A percentile compares a stretch with the other conserved stretches of the same genome.
Evolutionary conservation across 2,888 invertebrate species (phyloP).

Genomic region (Polia nebulosa): DNA sequence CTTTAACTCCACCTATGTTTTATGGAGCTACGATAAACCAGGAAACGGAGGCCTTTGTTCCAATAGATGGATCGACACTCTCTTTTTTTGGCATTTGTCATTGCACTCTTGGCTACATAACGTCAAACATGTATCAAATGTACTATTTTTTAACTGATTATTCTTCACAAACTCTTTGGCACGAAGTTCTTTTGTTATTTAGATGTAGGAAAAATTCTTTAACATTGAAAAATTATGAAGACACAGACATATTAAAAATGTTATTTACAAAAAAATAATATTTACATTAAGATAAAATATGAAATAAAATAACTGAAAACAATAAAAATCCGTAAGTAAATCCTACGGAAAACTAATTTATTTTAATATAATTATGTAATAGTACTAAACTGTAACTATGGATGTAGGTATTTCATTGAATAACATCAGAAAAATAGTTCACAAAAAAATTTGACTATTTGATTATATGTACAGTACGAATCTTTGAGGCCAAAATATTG

Average conservation of each 20-base stretch:
- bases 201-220: conserved; percentile 39
- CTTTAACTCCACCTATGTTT: background rate
- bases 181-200: conserved; percentile 62
- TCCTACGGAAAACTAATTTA: conserved; percentile 33
- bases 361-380: conserved; percentile 6
- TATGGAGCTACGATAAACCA: background rate
- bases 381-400: conserved; percentile 25
- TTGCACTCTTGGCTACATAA: background rate
- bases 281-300: conserved; percentile 61
- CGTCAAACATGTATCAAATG: conserved; percentile 1
- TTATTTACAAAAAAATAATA: conserved; percentile 62
- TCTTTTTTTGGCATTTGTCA: background rate
- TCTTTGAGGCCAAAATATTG: conserved; percentile 40
- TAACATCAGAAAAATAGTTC: conserved; percentile 25
- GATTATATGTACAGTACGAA: conserved; percentile 27
- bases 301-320: conserved; percentile 48
- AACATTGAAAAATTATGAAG: conserved; percentile 45
- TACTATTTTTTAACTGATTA: conserved; percentile 47
- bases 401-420: conserved; percentile 3
- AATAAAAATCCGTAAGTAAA: conserved; percentile 41
- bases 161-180: conserved; percentile 70
- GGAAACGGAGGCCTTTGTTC: background rate
- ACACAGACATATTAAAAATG: conserved; percentile 25
- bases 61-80: background rate
- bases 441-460: conserved; percentile 32